Base-by-base conservation (phyloP, 2,888 invertebrate species). In the Eretmocerus hayati region DNA sequence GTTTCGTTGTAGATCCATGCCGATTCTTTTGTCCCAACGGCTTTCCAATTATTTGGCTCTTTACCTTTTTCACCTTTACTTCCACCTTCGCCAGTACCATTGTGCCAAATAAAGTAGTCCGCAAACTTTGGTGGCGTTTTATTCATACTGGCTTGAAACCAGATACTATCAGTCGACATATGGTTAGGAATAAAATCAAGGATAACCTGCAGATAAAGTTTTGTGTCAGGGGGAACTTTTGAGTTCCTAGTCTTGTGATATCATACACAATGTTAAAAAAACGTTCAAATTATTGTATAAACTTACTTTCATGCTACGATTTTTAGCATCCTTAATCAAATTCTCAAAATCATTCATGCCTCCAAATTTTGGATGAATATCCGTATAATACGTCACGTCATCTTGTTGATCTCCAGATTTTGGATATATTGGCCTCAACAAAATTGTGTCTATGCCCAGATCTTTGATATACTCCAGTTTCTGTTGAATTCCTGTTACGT, bases 181-280 rank as follows among this genome's bases (percentile, higher is more conserved):
- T 72, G 72, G 54, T 78, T 78, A 0, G 84, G 84, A 1, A 84
- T 83, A 59, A 83, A 80, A 65, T 84, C 84, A 26, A 84, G 63
- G 2, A 83, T 71, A 0, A 83, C 75, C 62, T 77, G 75, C 1
- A 74, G n/a, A n/a, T n/a, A n/a, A n/a, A n/a, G n/a, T n/a, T n/a
- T n/a, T n/a, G n/a, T n/a, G n/a, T n/a, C n/a, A n/a, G n/a, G n/a
- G n/a, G n/a, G n/a, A n/a, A n/a, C n/a, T n/a, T n/a, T n/a, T n/a
- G n/a, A n/a, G n/a, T n/a, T n/a, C n/a, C n/a, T n/a, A n/a, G n/a
- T n/a, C n/a, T n/a, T n/a, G n/a, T n/a, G n/a, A n/a, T n/a, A n/a
- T n/a, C n/a, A n/a, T n/a, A n/a, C n/a, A n/a, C n/a, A n/a, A 52
- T 2, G 72, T 75, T 30, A 8, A 30, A 30, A 30, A 30, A 30